Evolutionary conservation across 1,140 invertebrate species (phyloP).

Genomic region (Aphaenogaster rudis): DNA sequence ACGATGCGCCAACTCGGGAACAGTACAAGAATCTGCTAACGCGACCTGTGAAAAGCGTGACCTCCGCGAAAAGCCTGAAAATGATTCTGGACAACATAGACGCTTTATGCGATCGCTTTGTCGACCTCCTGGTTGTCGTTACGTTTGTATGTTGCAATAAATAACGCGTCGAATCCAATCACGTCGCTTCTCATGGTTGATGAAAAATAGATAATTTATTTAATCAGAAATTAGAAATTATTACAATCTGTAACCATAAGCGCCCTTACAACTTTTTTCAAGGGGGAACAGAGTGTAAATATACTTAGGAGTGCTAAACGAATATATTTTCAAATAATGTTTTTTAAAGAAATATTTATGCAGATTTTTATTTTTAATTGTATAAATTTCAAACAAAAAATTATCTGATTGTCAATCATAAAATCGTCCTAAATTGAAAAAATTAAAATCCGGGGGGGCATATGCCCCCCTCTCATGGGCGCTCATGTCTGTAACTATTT

Average conservation of each 20-base stretch:
- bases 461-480: too few relatives aligned
- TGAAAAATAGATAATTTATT: slow-evolving; percentile 72
- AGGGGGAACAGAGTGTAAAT: too few relatives aligned
- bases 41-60: slow-evolving; percentile 88
- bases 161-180: not conserved
- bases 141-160: slow-evolving; percentile 82
- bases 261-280: too few relatives aligned
- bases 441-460: too few relatives aligned
- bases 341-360: too few relatives aligned
- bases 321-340: too few relatives aligned
- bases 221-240: not conserved
- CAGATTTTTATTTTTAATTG: too few relatives aligned
- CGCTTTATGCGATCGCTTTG: slow-evolving; percentile 81
- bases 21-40: slow-evolving; percentile 87
- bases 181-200: slow-evolving; percentile 38
- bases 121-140: slow-evolving; percentile 85
- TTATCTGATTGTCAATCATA: too few relatives aligned
- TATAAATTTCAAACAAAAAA: too few relatives aligned
- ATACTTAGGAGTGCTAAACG: too few relatives aligned
- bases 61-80: slow-evolving; percentile 75
- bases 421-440: too few relatives aligned
- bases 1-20: slow-evolving; percentile 86
- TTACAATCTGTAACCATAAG: not conserved
- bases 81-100: slow-evolving; percentile 82
- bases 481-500: not conserved